Evolutionary conservation across 1,140 invertebrate genomes (phyloP).

Genomic region (Zaprionus gabonicus): DNA sequence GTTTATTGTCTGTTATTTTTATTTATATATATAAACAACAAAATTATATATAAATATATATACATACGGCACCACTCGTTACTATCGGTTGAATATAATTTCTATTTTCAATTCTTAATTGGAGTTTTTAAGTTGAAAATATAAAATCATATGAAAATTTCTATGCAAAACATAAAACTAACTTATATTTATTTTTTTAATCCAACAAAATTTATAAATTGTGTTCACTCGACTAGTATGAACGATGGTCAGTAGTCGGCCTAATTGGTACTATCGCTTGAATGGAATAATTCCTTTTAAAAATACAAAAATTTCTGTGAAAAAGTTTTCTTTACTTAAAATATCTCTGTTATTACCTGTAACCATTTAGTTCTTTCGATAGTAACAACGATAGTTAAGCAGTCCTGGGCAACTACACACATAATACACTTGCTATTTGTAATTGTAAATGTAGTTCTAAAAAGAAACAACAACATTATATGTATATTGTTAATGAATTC

Average conservation of each 20-base stretch:
- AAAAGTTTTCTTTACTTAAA: too few species aligned
- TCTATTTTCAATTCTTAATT: background rate
- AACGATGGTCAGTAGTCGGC: too few species aligned
- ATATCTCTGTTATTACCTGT: too few species aligned
- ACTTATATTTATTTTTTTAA: background rate
- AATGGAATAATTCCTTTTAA: too few species aligned
- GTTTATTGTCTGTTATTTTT: constrained; percentile 74
- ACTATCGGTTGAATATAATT: background rate
- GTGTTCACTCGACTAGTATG: background rate
- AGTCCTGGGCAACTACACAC: background rate
- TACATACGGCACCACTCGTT: background rate
- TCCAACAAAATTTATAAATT: background rate
- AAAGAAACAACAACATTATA: constrained; percentile 46
- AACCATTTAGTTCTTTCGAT: background rate
- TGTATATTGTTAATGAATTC: constrained; percentile 76
- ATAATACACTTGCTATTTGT: constrained; percentile 58
- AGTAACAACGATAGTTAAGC: background rate
- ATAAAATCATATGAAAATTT: background rate
- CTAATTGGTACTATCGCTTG: too few species aligned
- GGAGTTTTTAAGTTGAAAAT: background rate
- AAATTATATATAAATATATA: constrained; percentile 47
- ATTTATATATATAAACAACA: constrained; percentile 63
- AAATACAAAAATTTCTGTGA: too few species aligned
- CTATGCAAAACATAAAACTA: background rate
- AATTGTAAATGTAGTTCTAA: constrained; percentile 64